A percentile compares a stretch with the other conserved stretches of the same genome.
Evolutionary conservation across 1,140 invertebrate species (phyloP).

Genomic region (Zaprionus capensis): DNA sequence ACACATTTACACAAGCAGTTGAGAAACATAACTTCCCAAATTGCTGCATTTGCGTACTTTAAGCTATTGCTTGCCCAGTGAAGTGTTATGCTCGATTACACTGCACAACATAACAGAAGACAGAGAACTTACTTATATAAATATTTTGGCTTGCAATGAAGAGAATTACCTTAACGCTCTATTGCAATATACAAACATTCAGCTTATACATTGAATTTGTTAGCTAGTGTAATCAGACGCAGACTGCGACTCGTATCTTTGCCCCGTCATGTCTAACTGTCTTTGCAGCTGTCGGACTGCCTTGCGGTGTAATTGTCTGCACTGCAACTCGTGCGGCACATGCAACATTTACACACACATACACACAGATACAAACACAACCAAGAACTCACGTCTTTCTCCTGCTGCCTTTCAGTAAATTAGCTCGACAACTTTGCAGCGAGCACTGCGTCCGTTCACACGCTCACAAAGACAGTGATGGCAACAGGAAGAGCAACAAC

Average conservation of each 20-base stretch:
- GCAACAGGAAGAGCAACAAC: conserved; percentile 3
- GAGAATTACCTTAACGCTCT: too few species aligned
- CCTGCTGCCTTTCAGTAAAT: conserved; percentile 13
- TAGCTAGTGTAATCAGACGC: not conserved
- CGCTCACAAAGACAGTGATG: not conserved
- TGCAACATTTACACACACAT: conserved; percentile 5
- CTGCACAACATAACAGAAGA: not conserved
- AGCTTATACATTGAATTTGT: not conserved
- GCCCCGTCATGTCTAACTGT: conserved; percentile 3
- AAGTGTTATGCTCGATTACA: not conserved
- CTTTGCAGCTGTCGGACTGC: conserved; percentile 13
- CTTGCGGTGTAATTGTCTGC: conserved; percentile 23
- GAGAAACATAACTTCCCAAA: not conserved
- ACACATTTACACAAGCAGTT: not conserved
- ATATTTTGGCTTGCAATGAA: too few species aligned
- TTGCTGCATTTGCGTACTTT: not conserved
- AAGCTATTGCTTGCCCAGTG: not conserved
- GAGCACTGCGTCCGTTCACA: conserved; percentile 21
- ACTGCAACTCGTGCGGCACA: conserved; percentile 16
- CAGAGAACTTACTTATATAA: not conserved
- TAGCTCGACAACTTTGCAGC: conserved; percentile 16
- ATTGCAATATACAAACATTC: not conserved
- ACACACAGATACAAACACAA: not conserved
- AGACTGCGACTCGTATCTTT: conserved; percentile 5
- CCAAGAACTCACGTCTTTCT: conserved; percentile 3